Conservation (phyloP, 2,113 vertebrate species). For the Meles meles region DNA sequence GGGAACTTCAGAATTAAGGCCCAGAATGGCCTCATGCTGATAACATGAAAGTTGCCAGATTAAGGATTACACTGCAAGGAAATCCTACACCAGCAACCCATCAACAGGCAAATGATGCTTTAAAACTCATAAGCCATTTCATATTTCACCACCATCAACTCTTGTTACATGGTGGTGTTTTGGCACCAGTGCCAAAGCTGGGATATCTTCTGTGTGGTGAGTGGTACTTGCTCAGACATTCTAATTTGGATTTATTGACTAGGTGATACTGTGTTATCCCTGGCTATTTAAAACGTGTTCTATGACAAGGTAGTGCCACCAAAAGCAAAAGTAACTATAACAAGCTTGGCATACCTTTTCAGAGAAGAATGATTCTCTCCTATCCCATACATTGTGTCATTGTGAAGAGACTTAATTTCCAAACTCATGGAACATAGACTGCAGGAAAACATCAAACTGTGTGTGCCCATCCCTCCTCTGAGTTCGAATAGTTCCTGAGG, state of each 20-base stretch:
- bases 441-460: not conserved
- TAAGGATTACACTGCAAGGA: slow-evolving; percentile 41
- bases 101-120: slow-evolving; percentile 60
- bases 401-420: not conserved
- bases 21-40: slow-evolving; percentile 23
- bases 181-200: not conserved
- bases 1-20: slow-evolving; percentile 47
- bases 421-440: not conserved
- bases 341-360: not conserved
- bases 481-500: not conserved
- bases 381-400: fast-evolving
- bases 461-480: not conserved
- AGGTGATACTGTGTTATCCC: not conserved
- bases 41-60: slow-evolving; percentile 58
- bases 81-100: slow-evolving; percentile 53
- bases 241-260: not conserved
- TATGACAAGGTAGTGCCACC: not conserved
- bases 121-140: slow-evolving; percentile 45
- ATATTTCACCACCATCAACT: slow-evolving; percentile 17
- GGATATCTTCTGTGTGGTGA: not conserved
- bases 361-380: not conserved
- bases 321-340: not conserved
- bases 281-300: not conserved
- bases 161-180: slow-evolving; percentile 46
- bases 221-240: not conserved